phyloP scores from a whole-genome alignment of 1,140 invertebrate species.

The Aplysia californica region DNA sequence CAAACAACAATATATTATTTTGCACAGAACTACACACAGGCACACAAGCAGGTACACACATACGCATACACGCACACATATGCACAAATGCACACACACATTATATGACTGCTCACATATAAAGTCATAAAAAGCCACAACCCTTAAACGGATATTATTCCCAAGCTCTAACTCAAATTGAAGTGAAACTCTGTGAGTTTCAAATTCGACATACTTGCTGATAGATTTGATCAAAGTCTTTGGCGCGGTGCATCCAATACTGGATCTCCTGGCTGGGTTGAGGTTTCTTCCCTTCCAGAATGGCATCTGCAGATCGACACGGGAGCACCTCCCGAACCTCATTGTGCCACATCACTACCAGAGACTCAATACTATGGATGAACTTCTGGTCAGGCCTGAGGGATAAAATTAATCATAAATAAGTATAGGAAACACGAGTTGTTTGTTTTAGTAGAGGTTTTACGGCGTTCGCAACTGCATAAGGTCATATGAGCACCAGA shows the following conservation, averaged over 20 bases:
- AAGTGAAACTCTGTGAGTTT: too few species aligned
- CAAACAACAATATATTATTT: neutral
- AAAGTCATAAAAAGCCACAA: too few species aligned
- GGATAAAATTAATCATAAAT: neutral
- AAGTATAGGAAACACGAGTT: neutral
- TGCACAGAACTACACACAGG: neutral
- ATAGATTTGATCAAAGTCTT: slow-evolving; percentile 88
- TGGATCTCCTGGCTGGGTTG: slow-evolving; percentile 81
- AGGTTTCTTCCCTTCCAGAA: slow-evolving; percentile 83
- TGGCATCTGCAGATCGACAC: slow-evolving; percentile 83
- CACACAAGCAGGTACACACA: too few species aligned
- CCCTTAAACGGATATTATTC: too few species aligned
- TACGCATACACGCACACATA: too few species aligned
- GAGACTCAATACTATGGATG: slow-evolving; percentile 92
- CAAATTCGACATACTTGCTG: slow-evolving; percentile 81
- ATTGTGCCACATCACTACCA: slow-evolving; percentile 94
- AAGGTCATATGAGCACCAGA: too few species aligned
- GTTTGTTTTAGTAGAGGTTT: too few species aligned
- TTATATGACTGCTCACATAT: too few species aligned
- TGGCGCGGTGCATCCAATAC: slow-evolving; percentile 83
- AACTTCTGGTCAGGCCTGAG: slow-evolving; percentile 71
- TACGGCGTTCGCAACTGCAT: too few species aligned
- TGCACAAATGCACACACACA: too few species aligned
- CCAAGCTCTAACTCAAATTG: too few species aligned
- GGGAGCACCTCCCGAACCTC: slow-evolving; percentile 92